Evolutionary conservation across 2,113 vertebrate genomes (phyloP).

Genomic region (Oreochromis tanganicae): DNA sequence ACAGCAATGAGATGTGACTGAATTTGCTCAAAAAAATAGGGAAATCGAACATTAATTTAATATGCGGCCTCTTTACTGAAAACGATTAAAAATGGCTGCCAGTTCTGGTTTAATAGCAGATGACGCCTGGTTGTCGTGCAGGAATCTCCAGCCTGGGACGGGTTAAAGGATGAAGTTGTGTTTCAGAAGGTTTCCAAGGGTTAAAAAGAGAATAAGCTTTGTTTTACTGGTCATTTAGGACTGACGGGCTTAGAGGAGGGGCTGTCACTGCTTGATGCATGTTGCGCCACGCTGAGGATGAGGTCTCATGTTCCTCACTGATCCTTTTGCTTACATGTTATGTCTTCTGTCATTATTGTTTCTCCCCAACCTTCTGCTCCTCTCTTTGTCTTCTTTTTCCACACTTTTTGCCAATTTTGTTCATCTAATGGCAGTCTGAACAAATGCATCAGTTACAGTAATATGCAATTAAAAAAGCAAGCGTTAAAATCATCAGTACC

Average conservation of each 20-base stretch:
- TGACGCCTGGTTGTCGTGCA: not conserved
- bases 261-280: slow-evolving; percentile 29
- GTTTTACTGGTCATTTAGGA: slow-evolving; percentile 55
- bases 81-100: not conserved
- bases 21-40: not conserved
- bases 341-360: not conserved
- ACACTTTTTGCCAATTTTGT: not conserved
- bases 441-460: not conserved
- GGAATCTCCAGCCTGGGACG: not conserved
- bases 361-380: not conserved
- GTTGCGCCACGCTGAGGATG: not conserved
- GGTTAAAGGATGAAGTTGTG: not conserved
- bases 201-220: slow-evolving; percentile 60
- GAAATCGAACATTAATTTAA: not conserved
- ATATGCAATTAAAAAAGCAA: not conserved
- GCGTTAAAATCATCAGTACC: not conserved
- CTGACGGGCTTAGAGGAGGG: slow-evolving; percentile 60
- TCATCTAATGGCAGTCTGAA: not conserved
- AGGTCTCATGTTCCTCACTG: not conserved
- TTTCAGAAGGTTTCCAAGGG: slow-evolving; percentile 8
- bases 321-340: not conserved
- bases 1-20: not conserved
- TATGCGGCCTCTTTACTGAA: not conserved
- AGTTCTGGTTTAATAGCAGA: not conserved
- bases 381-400: not conserved